Conservation (phyloP, 2,113 vertebrate genomes). For the Dromiciops gliroides region DNA sequence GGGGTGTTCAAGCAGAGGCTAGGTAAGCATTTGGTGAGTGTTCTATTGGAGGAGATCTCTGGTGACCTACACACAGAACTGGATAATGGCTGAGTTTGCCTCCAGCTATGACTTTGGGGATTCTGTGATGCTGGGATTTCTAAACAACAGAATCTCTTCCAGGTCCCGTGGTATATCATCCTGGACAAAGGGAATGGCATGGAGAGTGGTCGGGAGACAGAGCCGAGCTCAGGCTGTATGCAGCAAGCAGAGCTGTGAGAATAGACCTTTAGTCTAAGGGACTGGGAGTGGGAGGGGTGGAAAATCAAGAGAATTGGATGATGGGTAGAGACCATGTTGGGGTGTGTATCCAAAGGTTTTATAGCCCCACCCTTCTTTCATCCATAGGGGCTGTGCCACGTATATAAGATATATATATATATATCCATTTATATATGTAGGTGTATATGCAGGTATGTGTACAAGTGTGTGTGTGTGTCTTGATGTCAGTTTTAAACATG, state of each 20-base stretch:
- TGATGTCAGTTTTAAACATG: not conserved
- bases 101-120: not conserved
- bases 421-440: not conserved
- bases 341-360: not conserved
- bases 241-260: not conserved
- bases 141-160: not conserved
- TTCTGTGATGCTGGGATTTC: not conserved
- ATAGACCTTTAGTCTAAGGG: too few relatives aligned
- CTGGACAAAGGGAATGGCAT: not conserved
- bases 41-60: not conserved
- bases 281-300: not conserved
- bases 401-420: not conserved
- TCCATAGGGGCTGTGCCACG: not conserved
- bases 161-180: not conserved
- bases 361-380: not conserved
- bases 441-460: rapidly evolving
- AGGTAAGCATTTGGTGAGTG: not conserved
- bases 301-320: not conserved
- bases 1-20: not conserved
- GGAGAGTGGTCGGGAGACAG: not conserved
- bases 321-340: not conserved
- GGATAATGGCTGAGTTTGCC: not conserved
- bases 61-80: not conserved
- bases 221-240: not conserved
- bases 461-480: too few relatives aligned